Evolutionary conservation across 2,888 invertebrate species (phyloP).

Genomic region (Pristionchus japonicus): DNA sequence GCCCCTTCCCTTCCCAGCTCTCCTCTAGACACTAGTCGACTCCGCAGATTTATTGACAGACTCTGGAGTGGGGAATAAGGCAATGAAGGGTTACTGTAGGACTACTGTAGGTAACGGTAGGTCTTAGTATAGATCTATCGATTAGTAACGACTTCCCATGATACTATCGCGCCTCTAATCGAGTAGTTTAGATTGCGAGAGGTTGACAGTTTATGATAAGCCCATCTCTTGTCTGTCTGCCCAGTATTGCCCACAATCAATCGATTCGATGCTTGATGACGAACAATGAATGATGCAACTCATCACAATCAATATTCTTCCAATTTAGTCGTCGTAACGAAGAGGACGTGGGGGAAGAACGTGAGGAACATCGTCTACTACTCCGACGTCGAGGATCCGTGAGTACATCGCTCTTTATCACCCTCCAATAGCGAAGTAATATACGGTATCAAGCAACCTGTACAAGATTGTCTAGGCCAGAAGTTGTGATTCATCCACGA

Average conservation of each 20-base stretch:
- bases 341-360: constrained; percentile 87
- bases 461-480: background rate
- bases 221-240: background rate
- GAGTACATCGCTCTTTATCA: constrained; percentile 76
- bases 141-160: no score
- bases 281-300: background rate
- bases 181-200: background rate
- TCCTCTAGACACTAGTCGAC: background rate
- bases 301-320: background rate
- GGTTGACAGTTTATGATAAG: background rate
- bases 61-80: background rate
- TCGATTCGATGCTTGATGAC: background rate
- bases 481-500: background rate
- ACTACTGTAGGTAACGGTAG: background rate
- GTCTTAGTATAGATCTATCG: no score
- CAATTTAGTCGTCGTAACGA: constrained; percentile 82
- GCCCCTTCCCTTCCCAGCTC: background rate
- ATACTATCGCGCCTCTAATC: no score
- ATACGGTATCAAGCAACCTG: no score
- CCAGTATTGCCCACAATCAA: background rate
- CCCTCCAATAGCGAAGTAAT: no score
- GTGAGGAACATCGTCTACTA: constrained; percentile 84
- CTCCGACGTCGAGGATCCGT: constrained; percentile 84
- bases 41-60: no score
- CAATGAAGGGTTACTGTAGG: background rate